A percentile compares a stretch with the other conserved stretches of the same genome.
Evolutionary conservation across 2,113 vertebrate genomes (phyloP).

Genomic region (Austrofundulus limnaeus): DNA sequence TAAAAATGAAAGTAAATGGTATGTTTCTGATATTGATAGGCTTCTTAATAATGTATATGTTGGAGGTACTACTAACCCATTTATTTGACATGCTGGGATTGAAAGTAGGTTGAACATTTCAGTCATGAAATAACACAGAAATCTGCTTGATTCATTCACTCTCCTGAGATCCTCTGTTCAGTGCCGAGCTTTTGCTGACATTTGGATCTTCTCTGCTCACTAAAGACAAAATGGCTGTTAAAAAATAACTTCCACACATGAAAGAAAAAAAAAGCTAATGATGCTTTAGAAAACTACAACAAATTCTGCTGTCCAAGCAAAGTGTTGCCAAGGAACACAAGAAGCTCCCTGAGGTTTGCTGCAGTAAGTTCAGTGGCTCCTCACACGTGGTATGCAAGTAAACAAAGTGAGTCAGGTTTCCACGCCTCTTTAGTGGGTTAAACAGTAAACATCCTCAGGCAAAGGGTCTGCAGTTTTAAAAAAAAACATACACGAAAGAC

Average conservation of each 20-base stretch:
- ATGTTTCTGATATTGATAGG: no score
- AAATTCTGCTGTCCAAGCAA: conserved; percentile 49
- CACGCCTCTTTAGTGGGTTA: conserved; percentile 23
- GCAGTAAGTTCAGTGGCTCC: conserved; percentile 53
- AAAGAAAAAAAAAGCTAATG: not conserved
- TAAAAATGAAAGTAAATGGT: no score
- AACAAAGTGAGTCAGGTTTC: conserved; percentile 52
- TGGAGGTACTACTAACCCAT: no score
- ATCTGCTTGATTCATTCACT: no score
- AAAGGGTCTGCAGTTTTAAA: not conserved
- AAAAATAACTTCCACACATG: conserved; percentile 12
- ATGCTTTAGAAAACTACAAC: conserved; percentile 57
- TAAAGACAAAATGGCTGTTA: not conserved
- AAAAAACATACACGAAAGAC: conserved; percentile 10
- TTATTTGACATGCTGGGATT: no score
- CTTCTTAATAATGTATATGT: no score
- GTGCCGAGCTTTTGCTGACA: no score
- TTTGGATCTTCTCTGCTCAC: conserved; percentile 5
- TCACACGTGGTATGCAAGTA: conserved; percentile 60
- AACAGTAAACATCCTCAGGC: conserved; percentile 20
- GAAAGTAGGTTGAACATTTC: no score
- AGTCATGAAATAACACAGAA: no score
- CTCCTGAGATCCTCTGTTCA: no score
- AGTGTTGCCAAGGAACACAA: conserved; percentile 76
- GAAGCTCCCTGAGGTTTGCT: conserved; percentile 64